Conservation (phyloP, 2,797 vertebrate species). For the Iguana delicatissima region DNA sequence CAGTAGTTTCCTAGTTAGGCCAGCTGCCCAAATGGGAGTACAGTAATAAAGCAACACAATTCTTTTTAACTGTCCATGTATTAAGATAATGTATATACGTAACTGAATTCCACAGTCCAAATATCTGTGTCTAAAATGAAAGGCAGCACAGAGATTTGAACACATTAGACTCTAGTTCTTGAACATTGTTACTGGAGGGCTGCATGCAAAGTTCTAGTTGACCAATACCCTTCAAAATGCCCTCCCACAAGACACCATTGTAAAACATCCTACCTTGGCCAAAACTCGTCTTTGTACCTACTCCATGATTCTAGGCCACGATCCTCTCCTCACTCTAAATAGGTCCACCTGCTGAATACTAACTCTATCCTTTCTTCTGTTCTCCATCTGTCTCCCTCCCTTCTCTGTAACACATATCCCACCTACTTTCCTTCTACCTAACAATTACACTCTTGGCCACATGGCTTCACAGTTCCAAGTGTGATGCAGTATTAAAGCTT, state of each 20-base stretch:
- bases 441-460: neutral
- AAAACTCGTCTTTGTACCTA: neutral
- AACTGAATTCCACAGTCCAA: neutral
- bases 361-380: neutral
- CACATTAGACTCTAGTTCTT: no score
- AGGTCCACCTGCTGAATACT: neutral
- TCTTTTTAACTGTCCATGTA: no score
- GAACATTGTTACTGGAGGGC: no score
- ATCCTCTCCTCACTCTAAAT: neutral
- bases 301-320: neutral
- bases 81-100: no score
- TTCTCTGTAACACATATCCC: neutral
- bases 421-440: no score
- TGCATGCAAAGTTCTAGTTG: neutral
- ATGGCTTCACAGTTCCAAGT: neutral
- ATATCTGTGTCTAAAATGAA: neutral
- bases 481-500: neutral
- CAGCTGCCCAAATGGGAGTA: no score
- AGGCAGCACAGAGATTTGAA: neutral
- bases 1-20: no score
- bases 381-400: neutral
- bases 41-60: no score
- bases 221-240: neutral
- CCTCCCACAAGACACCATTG: no score
- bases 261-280: neutral